Base-by-base conservation (phyloP, 37 sponge, comb jelly and placozoan species). In the Theonella swinhoei region DNA sequence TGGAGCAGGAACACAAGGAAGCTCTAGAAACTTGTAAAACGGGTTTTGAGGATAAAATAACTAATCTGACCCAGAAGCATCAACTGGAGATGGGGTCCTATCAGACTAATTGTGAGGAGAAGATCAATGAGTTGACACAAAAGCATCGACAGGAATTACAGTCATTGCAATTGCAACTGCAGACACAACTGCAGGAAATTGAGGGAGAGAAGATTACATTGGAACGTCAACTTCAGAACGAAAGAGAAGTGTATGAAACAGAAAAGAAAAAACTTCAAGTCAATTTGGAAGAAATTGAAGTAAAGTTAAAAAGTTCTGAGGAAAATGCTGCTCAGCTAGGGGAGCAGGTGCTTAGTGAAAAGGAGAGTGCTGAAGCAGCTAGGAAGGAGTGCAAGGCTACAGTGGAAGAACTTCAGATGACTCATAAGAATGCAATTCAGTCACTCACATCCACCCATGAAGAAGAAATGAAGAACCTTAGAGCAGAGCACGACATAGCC, bases 1-100 rank as follows among this genome's bases (percentile, higher is more conserved):
- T 31, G 32, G 39, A 26, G 64, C 25, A 62, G 36, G 81, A 87
- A 5, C 26, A 54, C 20, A 60, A 64, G n/a, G 42, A 67, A 11
- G 36, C 62, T 5, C 19, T 63, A 43, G 47, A 73, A 40, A 37
- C 60, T 25, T 31, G 62, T 25, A 26, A 23, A 24, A 11, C 29
- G 29, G 64, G 34, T 35, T 80, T 79, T 14, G 33, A 73, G 39
- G 33, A 67, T 9, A 60, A 63, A 32, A 3, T 77, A 26, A 66
- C 22, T 19, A 47, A 14, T 4, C 34, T 75, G 70, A 26, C 17
- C 39, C 39, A 31, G 3, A 32, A n/a, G 1, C 62, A 78, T 39
- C 36, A 35, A 28, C 59, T 64, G 33, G 74, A 74, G 39, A 22
- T 71, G 0, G 73, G 35, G 67, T 31, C 39, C 24, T 24, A 38